Conservation (phyloP, 2,888 invertebrate species). For the Merodon equestris region DNA sequence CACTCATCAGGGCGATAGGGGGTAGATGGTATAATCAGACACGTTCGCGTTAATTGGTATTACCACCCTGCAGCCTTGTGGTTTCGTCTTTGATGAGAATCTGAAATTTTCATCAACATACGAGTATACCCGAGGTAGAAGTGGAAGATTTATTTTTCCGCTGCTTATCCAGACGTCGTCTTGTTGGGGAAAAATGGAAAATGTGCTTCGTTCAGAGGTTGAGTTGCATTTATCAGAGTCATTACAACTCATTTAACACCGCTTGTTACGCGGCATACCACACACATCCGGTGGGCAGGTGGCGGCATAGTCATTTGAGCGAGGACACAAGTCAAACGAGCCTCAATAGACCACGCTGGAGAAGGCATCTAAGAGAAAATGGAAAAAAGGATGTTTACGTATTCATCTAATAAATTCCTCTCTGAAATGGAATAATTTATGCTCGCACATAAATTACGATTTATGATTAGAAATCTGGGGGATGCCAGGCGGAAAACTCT, state of each 20-base stretch:
- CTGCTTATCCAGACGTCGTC: conserved; percentile 1
- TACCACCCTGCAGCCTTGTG: background rate
- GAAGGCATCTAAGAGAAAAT: too few species aligned
- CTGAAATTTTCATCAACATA: too few species aligned
- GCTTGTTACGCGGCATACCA: background rate
- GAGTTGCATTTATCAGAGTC: conserved; percentile 14
- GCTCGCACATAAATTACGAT: conserved; percentile 21
- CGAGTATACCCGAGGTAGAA: background rate
- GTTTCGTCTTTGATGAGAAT: too few species aligned
- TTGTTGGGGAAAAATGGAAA: too few species aligned
- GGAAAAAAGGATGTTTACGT: background rate
- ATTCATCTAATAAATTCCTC: background rate
- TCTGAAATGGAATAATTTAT: conserved; percentile 26
- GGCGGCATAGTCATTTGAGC: too few species aligned
- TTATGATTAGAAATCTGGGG: conserved; percentile 11
- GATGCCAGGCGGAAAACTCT: background rate
- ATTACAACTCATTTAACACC: conserved; percentile 23
- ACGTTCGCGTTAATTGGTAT: conserved; percentile 12
- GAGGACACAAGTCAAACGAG: too few species aligned
- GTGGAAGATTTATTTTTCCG: conserved; percentile 9
- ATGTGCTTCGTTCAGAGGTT: background rate
- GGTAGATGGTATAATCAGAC: background rate
- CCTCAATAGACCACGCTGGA: too few species aligned
- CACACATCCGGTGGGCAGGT: too few species aligned
- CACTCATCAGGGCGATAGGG: too few species aligned